A percentile compares a stretch with the other conserved stretches of the same genome.
Evolutionary conservation across 1,140 invertebrate species (phyloP).

Genomic region (Eurosta solidaginis): DNA sequence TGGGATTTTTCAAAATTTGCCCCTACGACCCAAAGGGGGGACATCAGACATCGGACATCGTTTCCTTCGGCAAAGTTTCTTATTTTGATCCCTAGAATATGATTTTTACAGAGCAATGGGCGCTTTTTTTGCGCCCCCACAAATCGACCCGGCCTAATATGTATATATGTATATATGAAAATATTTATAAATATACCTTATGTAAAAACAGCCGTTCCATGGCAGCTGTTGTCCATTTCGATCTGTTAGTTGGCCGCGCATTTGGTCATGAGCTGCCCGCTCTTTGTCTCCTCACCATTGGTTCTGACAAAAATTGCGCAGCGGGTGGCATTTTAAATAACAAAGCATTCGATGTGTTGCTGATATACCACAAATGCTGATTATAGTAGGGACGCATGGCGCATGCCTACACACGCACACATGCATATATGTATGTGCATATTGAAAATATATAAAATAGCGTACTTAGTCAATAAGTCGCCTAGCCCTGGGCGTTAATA

Average conservation of each 20-base stretch:
- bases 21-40: too few species aligned
- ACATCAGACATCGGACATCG: too few species aligned
- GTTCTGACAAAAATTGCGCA: constrained; percentile 27
- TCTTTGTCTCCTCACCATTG: background rate
- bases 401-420: background rate
- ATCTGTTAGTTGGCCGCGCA: background rate
- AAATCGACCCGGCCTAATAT: too few species aligned
- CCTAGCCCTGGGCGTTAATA: background rate
- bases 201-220: background rate
- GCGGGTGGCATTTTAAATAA: constrained; percentile 30
- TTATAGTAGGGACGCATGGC: background rate
- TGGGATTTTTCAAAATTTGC: too few species aligned
- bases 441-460: background rate
- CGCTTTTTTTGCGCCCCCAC: too few species aligned
- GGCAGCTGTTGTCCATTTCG: constrained; percentile 15
- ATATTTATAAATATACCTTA: background rate
- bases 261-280: background rate
- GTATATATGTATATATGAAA: background rate
- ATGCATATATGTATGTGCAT: too few species aligned
- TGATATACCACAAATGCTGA: constrained; percentile 17
- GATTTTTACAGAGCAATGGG: too few species aligned
- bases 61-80: too few species aligned
- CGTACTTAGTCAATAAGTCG: background rate
- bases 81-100: too few species aligned
- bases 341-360: constrained; percentile 21